Base-by-base conservation (phyloP, 1,140 invertebrate genomes). In the Drosophila erecta region DNA sequence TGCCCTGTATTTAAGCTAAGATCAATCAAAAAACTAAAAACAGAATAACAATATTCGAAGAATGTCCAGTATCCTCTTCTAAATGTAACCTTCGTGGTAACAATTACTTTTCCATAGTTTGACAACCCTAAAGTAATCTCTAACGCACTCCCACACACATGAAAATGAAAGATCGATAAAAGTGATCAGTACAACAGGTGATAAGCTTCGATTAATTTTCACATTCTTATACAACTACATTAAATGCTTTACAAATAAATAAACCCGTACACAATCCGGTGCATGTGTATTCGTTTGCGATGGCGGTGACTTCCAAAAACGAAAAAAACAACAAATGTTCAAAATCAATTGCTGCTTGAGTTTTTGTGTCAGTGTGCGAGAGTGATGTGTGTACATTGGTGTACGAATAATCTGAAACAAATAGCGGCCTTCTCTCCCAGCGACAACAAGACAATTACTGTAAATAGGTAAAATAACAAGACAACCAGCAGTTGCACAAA, bases 401-500 rank as follows among this genome's bases (percentile, higher is more conserved):
- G 57, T 41, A 50, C 30, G 40, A 41, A 55, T 38, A 75, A 49
- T 75, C 50, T 64, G 51, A 51, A 50, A 50, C 50, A 56, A 40
- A 70, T 55, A 69, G n/a, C 76, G 83, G 84, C 72, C 72, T 72
- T 72, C 49, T 60, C 43, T 51, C 54, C 83, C 50, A 78, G 65
- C 49, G 49, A 51, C 79, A 83, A 78, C 75, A 73, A 87, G 53
- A 86, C 81, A 87, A 79, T 87, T 87, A 87, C 84, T 83, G 83
- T 87, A 87, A 87, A 87, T 87, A 87, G 84, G 83, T 87, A 73
- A 78, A 86, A 87, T 74, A 75, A 79, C 72, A 76, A 70, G 64
- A 77, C 81, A 86, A 71, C 73, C 65, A 62, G 73, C 79, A 87
- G 79, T 87, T 87, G 83, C 83, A 89, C 83, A 87, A 87, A 87